These are phyloP conservation scores for Actinernus sp. DNA, from an alignment of 92 coral and sea anemone genomes.

Conservation along the genomic window DNA sequence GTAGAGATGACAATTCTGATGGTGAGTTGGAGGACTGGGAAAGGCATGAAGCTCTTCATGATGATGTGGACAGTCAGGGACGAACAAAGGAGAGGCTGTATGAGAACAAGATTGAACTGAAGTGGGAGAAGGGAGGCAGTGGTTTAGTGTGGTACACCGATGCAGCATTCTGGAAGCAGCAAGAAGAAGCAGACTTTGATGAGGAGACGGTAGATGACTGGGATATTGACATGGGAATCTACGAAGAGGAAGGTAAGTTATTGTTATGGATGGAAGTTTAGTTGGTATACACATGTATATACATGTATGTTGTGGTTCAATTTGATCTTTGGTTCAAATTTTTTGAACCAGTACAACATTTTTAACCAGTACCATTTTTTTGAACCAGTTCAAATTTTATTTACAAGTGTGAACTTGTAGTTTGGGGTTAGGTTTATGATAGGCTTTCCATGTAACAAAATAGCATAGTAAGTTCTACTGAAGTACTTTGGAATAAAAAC, in stretches of 20 bases:
- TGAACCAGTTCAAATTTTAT: too few relatives aligned
- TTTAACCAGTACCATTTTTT: too few relatives aligned
- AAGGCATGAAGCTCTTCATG: slow-evolving; percentile 92
- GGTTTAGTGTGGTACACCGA: slow-evolving; percentile 99
- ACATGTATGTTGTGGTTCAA: too few relatives aligned
- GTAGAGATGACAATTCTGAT: slow-evolving; percentile 40
- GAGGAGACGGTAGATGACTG: slow-evolving; percentile 99
- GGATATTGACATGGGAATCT: slow-evolving; percentile 99
- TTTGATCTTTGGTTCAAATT: too few relatives aligned
- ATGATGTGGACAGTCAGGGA: slow-evolving; percentile 95
- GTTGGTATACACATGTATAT: too few relatives aligned
- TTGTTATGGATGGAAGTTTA: too few relatives aligned
- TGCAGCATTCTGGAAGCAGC: slow-evolving; percentile 98
- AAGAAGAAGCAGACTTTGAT: slow-evolving; percentile 95
- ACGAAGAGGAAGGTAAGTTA: slow-evolving; percentile 93
- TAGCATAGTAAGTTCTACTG: too few relatives aligned
- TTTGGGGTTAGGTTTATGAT: too few relatives aligned
- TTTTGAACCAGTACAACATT: too few relatives aligned
- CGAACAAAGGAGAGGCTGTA: slow-evolving; percentile 93
- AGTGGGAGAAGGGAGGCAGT: slow-evolving; percentile 99
- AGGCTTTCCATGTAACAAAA: too few relatives aligned
- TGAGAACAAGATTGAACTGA: slow-evolving; percentile 94
- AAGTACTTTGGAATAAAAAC: too few relatives aligned
- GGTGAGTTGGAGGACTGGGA: slow-evolving; percentile 93
- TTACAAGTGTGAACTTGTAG: too few relatives aligned